These are phyloP conservation scores for Natrix natrix DNA, from an alignment of 2,797 vertebrate species.

Conservation along the genomic window DNA sequence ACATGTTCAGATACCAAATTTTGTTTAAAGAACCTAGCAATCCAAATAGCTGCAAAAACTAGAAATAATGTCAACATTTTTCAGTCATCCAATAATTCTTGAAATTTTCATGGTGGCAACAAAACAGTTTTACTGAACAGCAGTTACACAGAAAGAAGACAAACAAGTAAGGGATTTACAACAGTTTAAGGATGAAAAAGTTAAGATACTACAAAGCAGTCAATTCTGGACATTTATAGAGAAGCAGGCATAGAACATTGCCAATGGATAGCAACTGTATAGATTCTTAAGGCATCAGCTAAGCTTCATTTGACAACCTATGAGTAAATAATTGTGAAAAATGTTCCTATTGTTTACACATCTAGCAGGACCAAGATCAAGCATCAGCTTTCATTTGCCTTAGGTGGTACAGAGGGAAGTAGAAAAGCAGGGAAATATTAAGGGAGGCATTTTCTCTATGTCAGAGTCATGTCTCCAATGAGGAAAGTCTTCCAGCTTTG, in stretches of 20 bases:
- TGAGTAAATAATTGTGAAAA: not conserved
- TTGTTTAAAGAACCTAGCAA: not conserved
- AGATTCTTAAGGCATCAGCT: not conserved
- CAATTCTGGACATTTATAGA: slow-evolving; percentile 1
- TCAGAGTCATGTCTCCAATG: slow-evolving; percentile 53
- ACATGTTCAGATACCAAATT: not conserved
- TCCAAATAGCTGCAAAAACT: not conserved
- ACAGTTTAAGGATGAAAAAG: not conserved
- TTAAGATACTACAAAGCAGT: not conserved
- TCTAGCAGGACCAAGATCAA: slow-evolving; percentile 13
- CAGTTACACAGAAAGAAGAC: not conserved
- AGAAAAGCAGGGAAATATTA: not conserved
- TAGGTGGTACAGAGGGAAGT: not conserved
- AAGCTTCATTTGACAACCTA: slow-evolving; percentile 1
- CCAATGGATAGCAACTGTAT: not conserved
- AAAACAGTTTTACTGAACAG: slow-evolving; percentile 59
- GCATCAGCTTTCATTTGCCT: slow-evolving; percentile 16
- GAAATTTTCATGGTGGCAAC: not conserved
- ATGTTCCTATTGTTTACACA: not conserved
- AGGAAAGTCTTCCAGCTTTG: slow-evolving; percentile 62
- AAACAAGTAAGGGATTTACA: slow-evolving; percentile 5
- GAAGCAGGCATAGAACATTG: not conserved
- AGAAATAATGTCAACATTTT: not conserved
- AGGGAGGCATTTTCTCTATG: not conserved
- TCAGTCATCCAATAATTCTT: not conserved